Percentiles rank a stretch among this genome's conserved stretches.
Evolutionary conservation across 2,113 vertebrate species (phyloP).

Genomic region (Otocyon megalotis): DNA sequence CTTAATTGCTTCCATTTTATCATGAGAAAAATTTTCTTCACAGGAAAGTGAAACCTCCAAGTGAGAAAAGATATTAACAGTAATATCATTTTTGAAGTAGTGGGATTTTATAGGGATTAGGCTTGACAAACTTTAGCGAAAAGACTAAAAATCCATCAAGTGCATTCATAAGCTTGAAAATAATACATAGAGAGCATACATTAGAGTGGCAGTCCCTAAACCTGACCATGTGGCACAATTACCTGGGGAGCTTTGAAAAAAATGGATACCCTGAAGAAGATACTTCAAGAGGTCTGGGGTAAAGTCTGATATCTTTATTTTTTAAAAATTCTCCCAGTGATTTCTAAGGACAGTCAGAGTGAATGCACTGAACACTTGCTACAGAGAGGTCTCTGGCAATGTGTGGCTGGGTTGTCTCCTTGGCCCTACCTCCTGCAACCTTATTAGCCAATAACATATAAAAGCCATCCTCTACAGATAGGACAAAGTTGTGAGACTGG

Average conservation of each 20-base stretch:
- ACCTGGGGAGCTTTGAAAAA: not conserved
- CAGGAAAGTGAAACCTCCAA: not conserved
- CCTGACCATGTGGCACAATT: not conserved
- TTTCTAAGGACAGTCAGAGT: not conserved
- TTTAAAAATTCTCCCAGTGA: not conserved
- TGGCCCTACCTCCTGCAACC: not conserved
- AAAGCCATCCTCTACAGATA: not conserved
- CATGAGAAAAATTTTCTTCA: not conserved
- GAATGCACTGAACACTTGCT: not conserved
- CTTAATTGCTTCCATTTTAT: not conserved
- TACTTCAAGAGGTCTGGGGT: not conserved
- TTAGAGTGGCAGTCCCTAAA: not conserved
- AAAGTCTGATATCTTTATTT: too few species aligned
- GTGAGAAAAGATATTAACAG: not conserved
- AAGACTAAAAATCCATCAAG: constrained; percentile 20
- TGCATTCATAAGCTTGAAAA: not conserved
- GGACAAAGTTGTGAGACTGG: not conserved
- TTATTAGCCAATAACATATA: not conserved
- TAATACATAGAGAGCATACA: not conserved
- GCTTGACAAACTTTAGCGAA: not conserved
- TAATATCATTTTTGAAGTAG: not conserved
- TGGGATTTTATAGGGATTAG: not conserved
- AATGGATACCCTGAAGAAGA: not conserved
- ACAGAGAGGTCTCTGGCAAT: not conserved
- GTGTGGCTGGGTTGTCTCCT: not conserved